phyloP scores from a whole-genome alignment of 2,113 vertebrate genomes.

The Perca schrenkii region DNA sequence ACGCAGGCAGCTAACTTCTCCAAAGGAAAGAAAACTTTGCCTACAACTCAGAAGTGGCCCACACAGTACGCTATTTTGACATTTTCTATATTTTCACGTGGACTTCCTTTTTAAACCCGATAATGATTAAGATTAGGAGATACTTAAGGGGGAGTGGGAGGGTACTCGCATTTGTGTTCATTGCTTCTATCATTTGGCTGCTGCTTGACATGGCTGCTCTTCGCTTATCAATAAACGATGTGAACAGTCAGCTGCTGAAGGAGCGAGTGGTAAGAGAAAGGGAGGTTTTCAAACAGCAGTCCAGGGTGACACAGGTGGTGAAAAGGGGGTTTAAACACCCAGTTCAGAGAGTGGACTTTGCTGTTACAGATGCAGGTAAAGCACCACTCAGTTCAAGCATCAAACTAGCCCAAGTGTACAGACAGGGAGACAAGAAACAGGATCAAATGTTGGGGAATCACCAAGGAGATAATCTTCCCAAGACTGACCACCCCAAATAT shows the following conservation, averaged over 20 bases:
- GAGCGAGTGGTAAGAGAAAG: conserved; percentile 77
- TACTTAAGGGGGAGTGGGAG: conserved; percentile 91
- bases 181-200: conserved; percentile 92
- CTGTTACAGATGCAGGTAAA: conserved; percentile 10
- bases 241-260: conserved; percentile 80
- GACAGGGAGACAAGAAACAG: conserved; percentile 18
- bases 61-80: background rate
- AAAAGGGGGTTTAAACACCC: conserved; percentile 64
- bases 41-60: background rate
- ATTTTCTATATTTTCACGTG: background rate
- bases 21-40: conserved; percentile 28
- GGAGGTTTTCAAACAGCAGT: conserved; percentile 46
- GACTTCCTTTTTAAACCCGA: background rate
- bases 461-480: background rate
- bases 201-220: conserved; percentile 96
- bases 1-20: conserved; percentile 73
- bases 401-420: conserved; percentile 66
- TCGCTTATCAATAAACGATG: conserved; percentile 88
- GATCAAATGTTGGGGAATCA: background rate
- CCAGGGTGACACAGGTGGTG: conserved; percentile 16
- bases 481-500: background rate
- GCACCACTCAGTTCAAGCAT: background rate
- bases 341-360: conserved; percentile 57
- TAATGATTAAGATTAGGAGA: conserved; percentile 85
- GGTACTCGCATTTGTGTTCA: conserved; percentile 90